phyloP scores from a whole-genome alignment of 1,140 invertebrate genomes.

The Nephotettix cincticeps region DNA sequence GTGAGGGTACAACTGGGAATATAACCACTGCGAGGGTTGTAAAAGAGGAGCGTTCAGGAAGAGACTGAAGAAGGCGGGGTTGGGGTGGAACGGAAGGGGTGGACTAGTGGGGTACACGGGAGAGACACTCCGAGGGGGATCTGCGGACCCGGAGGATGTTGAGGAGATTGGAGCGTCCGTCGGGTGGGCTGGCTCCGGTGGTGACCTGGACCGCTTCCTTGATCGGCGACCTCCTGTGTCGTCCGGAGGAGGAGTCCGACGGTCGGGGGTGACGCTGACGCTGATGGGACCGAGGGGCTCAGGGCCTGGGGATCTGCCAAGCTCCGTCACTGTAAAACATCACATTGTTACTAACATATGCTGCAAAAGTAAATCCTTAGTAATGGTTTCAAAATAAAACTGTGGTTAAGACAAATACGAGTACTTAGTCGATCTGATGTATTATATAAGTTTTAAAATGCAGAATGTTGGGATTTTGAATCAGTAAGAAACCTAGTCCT shows the following conservation, averaged over 20 bases:
- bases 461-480: too few relatives aligned
- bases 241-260: slow-evolving; percentile 17
- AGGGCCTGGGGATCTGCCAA: slow-evolving; percentile 29
- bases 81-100: slow-evolving; percentile 49
- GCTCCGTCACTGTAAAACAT: slow-evolving; percentile 24
- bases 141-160: background rate
- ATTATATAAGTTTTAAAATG: too few relatives aligned
- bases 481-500: too few relatives aligned
- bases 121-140: background rate
- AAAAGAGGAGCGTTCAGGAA: slow-evolving; percentile 69
- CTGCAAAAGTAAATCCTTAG: too few relatives aligned
- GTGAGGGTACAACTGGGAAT: slow-evolving; percentile 62
- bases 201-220: background rate
- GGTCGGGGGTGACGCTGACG: slow-evolving; percentile 31
- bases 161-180: background rate
- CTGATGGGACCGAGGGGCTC: slow-evolving; percentile 37
- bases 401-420: too few relatives aligned
- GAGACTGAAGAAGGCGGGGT: slow-evolving; percentile 48
- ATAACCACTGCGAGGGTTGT: slow-evolving; percentile 71
- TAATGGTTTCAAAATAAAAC: too few relatives aligned
- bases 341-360: too few relatives aligned
- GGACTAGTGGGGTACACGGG: slow-evolving; percentile 48
- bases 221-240: slow-evolving; percentile 4
- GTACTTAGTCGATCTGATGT: too few relatives aligned
- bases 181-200: background rate